Evolutionary conservation across 53 echinoderm and acorn worm species (phyloP), one percentile per base, ranked within the genome.

Genomic region (Temnopleurus reevesii): DNA sequence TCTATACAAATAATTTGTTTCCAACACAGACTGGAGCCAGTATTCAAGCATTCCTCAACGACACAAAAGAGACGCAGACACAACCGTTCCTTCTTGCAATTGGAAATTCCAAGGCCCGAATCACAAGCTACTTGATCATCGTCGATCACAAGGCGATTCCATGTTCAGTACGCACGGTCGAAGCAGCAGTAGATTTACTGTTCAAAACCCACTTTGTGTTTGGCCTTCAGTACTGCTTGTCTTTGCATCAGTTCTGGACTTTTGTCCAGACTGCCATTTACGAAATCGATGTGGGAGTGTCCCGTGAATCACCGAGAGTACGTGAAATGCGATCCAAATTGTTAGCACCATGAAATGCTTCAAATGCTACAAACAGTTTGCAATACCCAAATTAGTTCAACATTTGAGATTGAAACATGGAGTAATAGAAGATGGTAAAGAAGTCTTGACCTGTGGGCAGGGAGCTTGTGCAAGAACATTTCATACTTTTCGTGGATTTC

Each of bases 201-300:
- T 92, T 89, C 58, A 92, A 92, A 43, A 56, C 81, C 46, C 92
- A 92, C 66, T 89, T 90, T 83, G 83, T 92, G 18, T 83, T 92
- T 30, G 83, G 92, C 83, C 53, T 89, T 35, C 83, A 89, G 26
- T 92, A 92, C 59, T 45, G 64, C 66, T 31, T 18, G 28, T 55
- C 53, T 25, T 84, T 92, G 28, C 83, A 66, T 7, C 77, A 81
- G 61, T 89, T 89, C 55, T 92, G 92, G 92, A 92, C 92, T 15
- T 92, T 89, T 77, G 36, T 91, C 29, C 90, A 90, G 60, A 90
- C 90, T 53, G 76, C 90, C 55, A 57, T 90, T 43, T 90, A 31
- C 63, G 57, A 61, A 28, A 90, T 90, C 64, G 81, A 90, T 90
- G 63, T 90, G 4, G 81, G 85, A 86, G 76, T 85, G 36, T 84